Percentiles rank a stretch among this genome's conserved stretches.
These are phyloP conservation scores for Labia minor DNA, from an alignment of 2,888 invertebrate species.

Conservation along the genomic window DNA sequence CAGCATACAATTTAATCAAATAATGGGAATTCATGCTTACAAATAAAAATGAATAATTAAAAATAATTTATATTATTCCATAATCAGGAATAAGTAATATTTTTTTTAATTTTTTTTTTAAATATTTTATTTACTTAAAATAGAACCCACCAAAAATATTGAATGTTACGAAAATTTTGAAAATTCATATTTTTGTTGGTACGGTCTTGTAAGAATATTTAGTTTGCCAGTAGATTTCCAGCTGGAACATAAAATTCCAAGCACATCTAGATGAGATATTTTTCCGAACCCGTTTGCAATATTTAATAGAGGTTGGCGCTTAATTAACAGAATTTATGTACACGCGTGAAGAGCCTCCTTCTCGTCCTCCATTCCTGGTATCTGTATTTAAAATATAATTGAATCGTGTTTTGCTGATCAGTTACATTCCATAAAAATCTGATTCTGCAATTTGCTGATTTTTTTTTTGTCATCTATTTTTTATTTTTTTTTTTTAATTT, in stretches of 20 bases:
- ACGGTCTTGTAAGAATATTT: too few species aligned
- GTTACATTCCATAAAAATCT: background rate
- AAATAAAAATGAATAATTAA: too few species aligned
- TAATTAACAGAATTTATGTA: constrained; percentile 7
- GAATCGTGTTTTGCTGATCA: background rate
- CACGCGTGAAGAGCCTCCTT: background rate
- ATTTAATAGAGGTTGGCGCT: background rate
- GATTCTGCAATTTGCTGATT: background rate
- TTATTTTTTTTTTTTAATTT: background rate
- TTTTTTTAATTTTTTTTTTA: too few species aligned
- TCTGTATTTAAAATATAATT: background rate
- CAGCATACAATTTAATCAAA: too few species aligned
- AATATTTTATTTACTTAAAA: too few species aligned
- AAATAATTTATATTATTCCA: too few species aligned
- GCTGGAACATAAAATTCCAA: background rate
- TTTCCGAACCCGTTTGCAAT: background rate
- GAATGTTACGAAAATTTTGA: too few species aligned
- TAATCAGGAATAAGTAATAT: too few species aligned
- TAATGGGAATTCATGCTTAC: too few species aligned
- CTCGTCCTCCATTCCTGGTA: background rate
- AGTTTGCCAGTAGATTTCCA: too few species aligned
- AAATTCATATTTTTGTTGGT: too few species aligned
- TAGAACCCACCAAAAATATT: too few species aligned
- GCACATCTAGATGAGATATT: background rate
- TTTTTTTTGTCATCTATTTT: background rate